Conservation (phyloP, 2,113 vertebrate genomes). For the Rallus limicola region DNA sequence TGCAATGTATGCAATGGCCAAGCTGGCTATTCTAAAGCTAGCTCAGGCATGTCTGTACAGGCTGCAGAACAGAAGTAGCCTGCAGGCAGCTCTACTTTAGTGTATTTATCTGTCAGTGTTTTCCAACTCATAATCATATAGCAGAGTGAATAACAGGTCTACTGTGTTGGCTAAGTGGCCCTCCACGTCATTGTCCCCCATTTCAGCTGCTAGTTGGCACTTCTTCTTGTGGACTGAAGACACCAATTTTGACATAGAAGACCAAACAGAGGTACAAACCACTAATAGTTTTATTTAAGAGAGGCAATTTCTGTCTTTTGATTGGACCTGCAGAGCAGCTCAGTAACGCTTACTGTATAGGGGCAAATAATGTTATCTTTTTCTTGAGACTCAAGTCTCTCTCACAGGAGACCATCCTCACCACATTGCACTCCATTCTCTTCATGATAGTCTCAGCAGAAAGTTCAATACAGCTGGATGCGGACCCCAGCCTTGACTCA, state of each 20-base stretch:
- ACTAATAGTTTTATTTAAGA: not conserved
- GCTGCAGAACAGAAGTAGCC: not conserved
- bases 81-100: not conserved
- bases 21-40: not conserved
- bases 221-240: not conserved
- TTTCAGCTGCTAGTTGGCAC: not conserved
- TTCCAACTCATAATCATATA: not conserved
- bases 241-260: not conserved
- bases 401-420: not conserved
- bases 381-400: accelerated
- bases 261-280: not conserved
- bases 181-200: not conserved
- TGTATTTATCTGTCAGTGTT: not conserved
- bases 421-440: accelerated
- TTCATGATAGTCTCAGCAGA: not conserved
- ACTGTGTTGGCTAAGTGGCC: not conserved
- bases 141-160: not conserved
- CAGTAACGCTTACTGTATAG: not conserved
- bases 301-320: not conserved
- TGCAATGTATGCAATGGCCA: not conserved
- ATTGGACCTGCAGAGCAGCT: not conserved
- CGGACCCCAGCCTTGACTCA: not conserved
- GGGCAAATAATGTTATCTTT: not conserved
- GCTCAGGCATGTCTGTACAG: not conserved
- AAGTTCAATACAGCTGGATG: not conserved